These are phyloP conservation scores for Ellobius talpinus DNA, from an alignment of 2,113 vertebrate genomes.

Conservation along the genomic window DNA sequence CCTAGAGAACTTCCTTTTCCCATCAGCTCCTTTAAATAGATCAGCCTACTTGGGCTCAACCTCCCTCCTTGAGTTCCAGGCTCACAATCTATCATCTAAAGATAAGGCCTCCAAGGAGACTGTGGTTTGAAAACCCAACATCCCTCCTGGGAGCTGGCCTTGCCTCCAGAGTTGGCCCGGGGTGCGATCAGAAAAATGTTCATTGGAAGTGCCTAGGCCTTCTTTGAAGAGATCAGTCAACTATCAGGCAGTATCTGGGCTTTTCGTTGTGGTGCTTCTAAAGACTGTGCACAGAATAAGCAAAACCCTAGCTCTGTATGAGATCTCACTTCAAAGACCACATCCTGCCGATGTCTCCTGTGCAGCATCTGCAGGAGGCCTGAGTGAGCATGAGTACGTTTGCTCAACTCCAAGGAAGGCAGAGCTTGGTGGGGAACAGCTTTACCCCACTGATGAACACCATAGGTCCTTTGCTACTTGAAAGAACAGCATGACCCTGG, in stretches of 20 bases:
- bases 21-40: constrained; percentile 46
- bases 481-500: background rate
- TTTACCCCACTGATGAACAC: background rate
- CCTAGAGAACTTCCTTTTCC: background rate
- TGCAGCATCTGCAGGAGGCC: background rate
- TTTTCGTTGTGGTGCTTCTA: background rate
- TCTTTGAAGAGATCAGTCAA: background rate
- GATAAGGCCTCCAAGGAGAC: background rate
- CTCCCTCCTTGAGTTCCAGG: background rate
- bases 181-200: background rate
- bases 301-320: background rate
- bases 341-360: background rate
- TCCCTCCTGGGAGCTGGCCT: background rate
- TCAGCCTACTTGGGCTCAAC: background rate
- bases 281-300: background rate
- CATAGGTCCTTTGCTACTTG: background rate
- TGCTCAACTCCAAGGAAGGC: background rate
- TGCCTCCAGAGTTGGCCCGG: background rate
- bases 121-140: background rate
- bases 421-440: background rate
- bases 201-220: background rate
- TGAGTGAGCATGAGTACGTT: background rate
- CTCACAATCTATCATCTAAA: constrained; percentile 12
- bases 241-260: background rate
- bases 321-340: constrained; percentile 6